Percentiles rank a stretch among this genome's conserved stretches.
These are phyloP conservation scores for Hofmannophila pseudospretella DNA, from an alignment of 2,888 invertebrate species.

Conservation along the genomic window DNA sequence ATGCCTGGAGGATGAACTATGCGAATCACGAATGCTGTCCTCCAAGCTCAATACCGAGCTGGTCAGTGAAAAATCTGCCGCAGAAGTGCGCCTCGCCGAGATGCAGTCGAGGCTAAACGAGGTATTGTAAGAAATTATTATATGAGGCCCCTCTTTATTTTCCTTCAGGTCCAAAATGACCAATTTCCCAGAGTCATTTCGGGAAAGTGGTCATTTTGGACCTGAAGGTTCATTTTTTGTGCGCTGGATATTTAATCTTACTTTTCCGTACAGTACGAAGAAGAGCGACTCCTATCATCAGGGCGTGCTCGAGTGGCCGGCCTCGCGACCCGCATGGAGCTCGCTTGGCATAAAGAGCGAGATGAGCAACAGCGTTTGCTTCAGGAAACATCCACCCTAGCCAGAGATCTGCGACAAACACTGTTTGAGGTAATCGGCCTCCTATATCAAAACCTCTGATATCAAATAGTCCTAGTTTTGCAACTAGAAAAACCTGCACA, in stretches of 20 bases:
- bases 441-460: no score
- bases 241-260: no score
- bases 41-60: constrained; percentile 92
- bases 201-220: no score
- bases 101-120: constrained; percentile 92
- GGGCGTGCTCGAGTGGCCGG: constrained; percentile 92
- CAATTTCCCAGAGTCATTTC: no score
- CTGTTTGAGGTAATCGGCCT: constrained; percentile 89
- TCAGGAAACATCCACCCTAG: constrained; percentile 93
- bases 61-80: constrained; percentile 91
- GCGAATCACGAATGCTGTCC: constrained; percentile 88
- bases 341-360: constrained; percentile 96
- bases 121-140: no score
- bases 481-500: no score
- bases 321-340: constrained; percentile 90
- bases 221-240: no score
- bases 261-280: constrained; percentile 82
- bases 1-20: constrained; percentile 91
- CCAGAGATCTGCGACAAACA: constrained; percentile 91
- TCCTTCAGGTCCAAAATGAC: no score
- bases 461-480: no score
- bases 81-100: constrained; percentile 91
- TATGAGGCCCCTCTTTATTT: no score
- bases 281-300: constrained; percentile 88
- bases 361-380: constrained; percentile 94